Evolutionary conservation across 2,797 vertebrate species (phyloP), one percentile per base, ranked within the genome.

Genomic region (Octomys mimax): DNA sequence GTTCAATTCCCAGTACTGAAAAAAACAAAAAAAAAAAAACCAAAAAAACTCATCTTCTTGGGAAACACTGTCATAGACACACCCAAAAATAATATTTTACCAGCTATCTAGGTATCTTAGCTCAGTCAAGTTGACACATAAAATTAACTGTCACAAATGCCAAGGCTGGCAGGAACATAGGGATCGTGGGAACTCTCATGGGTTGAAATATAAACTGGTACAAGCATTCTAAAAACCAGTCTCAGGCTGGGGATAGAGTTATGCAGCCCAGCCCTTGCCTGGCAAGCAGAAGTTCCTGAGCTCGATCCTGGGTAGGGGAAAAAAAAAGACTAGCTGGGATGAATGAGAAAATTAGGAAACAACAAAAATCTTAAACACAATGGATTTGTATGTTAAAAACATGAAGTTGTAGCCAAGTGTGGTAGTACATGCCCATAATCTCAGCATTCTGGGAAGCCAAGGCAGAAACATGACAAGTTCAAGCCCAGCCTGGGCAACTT

Each of bases 41-140:
- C n/a, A 9, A 49, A 42, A 49, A 14, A 18, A 57, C 39, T 73
- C 66, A 94, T 68, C 80, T 89, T 57, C 79, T 71, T 73, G 39
- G 57, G 54, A 89, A 79, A 73, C 36, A 28, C 18, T 19, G 19
- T 89, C 39, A 42, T 12, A 46, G 64, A 84, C 64, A 75, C 49
- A 57, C 26, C 79, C 75, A 68, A 57, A 89, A 92, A 85, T 62
- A 83, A 66, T 89, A 73, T 39, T 88, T 66, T 80, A 73, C 64
- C 57, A 92, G 46, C 71, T 73, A 52, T 82, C 46, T 85, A 49
- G 57, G 64, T 73, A 88, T 36, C 36, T 84, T 64, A 87, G 22
- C 62, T 46, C 71, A 83, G 54, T 28, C 88, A 88, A 78, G 71
- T 6, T 88, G 54, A 84, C 95, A 83, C 46, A 83, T 36, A 68